Evolutionary conservation across 2,888 invertebrate species (phyloP).

Genomic region (Parnassius glacialis): DNA sequence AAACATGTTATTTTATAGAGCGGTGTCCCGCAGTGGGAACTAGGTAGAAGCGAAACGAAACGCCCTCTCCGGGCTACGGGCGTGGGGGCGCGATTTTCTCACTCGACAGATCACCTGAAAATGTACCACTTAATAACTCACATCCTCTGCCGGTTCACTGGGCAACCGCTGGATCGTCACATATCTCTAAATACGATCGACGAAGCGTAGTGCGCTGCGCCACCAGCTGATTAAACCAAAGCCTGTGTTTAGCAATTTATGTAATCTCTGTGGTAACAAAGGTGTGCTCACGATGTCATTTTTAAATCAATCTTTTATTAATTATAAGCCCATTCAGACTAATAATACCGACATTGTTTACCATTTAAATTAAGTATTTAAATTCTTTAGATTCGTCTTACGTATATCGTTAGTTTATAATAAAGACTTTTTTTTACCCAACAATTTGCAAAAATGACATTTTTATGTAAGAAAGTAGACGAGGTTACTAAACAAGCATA

Average conservation of each 20-base stretch:
- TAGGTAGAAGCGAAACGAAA: slow-evolving; percentile 36
- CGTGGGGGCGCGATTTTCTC: slow-evolving; percentile 67
- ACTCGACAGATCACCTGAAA: slow-evolving; percentile 80
- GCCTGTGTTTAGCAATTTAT: slow-evolving; percentile 19
- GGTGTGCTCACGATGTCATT: too few relatives aligned
- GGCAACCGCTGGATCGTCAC: slow-evolving; percentile 78
- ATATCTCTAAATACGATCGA: slow-evolving; percentile 76
- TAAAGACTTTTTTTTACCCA: too few relatives aligned
- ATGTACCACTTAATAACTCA: slow-evolving; percentile 79
- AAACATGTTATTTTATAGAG: slow-evolving; percentile 31
- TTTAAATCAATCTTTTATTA: too few relatives aligned
- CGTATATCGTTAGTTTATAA: too few relatives aligned
- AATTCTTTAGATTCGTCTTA: too few relatives aligned
- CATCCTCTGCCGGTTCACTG: slow-evolving; percentile 78
- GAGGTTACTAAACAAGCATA: slow-evolving; percentile 57
- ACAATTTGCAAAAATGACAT: neutral
- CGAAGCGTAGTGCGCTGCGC: slow-evolving; percentile 64
- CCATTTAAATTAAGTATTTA: too few relatives aligned
- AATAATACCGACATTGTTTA: too few relatives aligned
- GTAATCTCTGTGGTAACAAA: too few relatives aligned
- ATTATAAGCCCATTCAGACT: too few relatives aligned
- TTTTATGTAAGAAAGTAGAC: slow-evolving; percentile 11
- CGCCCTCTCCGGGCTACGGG: slow-evolving; percentile 32
- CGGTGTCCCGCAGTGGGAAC: slow-evolving; percentile 37
- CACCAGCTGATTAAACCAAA: slow-evolving; percentile 44